Evolutionary conservation across 1,140 invertebrate species (phyloP).

Genomic region (Bombus waltoni): DNA sequence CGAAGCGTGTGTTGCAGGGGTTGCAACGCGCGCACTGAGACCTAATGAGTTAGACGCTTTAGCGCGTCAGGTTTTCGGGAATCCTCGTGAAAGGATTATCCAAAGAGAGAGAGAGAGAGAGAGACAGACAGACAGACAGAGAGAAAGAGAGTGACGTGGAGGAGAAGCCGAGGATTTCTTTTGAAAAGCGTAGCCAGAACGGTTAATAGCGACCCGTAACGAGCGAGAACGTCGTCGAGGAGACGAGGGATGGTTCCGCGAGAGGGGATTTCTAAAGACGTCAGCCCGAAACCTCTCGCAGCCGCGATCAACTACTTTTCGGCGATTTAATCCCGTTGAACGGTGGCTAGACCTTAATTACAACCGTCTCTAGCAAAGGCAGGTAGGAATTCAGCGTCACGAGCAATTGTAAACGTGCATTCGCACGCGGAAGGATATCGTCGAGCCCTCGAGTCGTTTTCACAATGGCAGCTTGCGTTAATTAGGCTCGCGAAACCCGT

Average conservation of each 20-base stretch:
- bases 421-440: background rate
- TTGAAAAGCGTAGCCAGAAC: slow-evolving; percentile 4
- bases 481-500: background rate
- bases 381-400: background rate
- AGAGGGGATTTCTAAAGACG: slow-evolving; percentile 43
- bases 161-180: slow-evolving; percentile 1
- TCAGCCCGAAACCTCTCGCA: background rate
- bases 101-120: background rate
- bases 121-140: too few species aligned
- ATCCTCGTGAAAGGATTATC: too few species aligned
- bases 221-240: slow-evolving; percentile 21
- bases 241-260: background rate
- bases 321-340: slow-evolving; percentile 36
- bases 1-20: too few species aligned
- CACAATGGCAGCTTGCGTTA: background rate
- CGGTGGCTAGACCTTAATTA: slow-evolving; percentile 31
- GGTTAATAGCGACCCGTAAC: slow-evolving; percentile 32
- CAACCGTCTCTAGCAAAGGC: background rate
- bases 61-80: too few species aligned
- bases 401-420: background rate
- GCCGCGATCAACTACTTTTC: slow-evolving; percentile 7
- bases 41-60: too few species aligned
- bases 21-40: too few species aligned
- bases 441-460: background rate
- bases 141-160: background rate